These are phyloP conservation scores for Pteria penguin DNA, from an alignment of 2,888 invertebrate species.

Conservation along the genomic window DNA sequence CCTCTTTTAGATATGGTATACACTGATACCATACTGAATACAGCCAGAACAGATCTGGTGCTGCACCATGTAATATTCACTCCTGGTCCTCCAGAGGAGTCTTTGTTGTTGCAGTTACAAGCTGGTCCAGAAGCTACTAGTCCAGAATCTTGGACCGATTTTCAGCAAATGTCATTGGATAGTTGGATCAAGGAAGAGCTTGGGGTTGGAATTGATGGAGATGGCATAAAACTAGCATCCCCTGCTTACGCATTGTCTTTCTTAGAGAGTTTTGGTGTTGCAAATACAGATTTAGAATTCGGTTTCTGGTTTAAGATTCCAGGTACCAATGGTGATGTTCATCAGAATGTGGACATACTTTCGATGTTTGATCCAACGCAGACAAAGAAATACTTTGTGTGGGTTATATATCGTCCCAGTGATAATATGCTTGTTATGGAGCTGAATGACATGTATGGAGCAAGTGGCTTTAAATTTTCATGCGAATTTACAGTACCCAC, in stretches of 20 bases:
- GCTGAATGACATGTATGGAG: not conserved
- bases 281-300: not conserved
- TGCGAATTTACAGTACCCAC: not conserved
- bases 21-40: not conserved
- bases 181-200: not conserved
- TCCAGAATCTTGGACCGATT: not conserved
- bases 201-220: not conserved
- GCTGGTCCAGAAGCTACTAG: not conserved
- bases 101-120: not conserved
- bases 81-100: slow-evolving; percentile 11
- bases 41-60: not conserved
- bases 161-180: not conserved
- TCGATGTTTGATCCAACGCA: not conserved
- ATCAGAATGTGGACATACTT: not conserved
- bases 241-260: slow-evolving; percentile 7
- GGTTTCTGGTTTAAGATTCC: not conserved
- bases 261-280: not conserved
- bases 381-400: not conserved
- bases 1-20: not conserved
- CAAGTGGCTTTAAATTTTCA: not conserved
- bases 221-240: slow-evolving; percentile 3
- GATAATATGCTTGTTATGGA: not conserved
- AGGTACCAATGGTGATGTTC: not conserved
- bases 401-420: not conserved
- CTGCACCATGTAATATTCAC: slow-evolving; percentile 10